Percentiles rank a stretch among this genome's conserved stretches.
phyloP scores from a whole-genome alignment of 2,888 invertebrate genomes.

The Aquatica leii region DNA sequence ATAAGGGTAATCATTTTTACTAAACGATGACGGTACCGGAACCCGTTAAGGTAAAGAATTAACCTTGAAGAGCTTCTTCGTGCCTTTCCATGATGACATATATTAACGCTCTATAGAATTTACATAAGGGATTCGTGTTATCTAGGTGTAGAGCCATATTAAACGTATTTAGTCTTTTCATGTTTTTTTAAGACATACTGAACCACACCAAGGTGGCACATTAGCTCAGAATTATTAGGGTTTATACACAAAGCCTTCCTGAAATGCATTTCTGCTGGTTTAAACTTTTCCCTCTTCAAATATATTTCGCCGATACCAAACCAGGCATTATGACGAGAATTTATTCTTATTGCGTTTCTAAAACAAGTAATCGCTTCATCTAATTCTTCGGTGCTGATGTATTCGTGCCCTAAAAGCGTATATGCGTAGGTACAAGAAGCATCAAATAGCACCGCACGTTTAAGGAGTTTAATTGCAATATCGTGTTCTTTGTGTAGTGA shows the following conservation, averaged over 20 bases:
- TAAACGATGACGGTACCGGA: constrained; percentile 73
- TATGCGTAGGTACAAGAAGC: constrained; percentile 95
- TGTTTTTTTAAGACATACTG: constrained; percentile 92
- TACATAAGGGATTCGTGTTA: constrained; percentile 91
- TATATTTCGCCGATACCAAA: constrained; percentile 98
- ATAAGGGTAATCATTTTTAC: background rate
- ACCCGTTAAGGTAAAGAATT: constrained; percentile 76
- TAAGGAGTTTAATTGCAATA: constrained; percentile 96
- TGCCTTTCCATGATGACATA: constrained; percentile 89
- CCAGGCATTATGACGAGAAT: constrained; percentile 98
- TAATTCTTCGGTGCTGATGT: constrained; percentile 94
- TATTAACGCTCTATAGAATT: constrained; percentile 95
- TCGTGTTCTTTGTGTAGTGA: constrained; percentile 98
- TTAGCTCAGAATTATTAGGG: constrained; percentile 90
- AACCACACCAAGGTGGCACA: constrained; percentile 96
- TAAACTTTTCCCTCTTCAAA: constrained; percentile 95
- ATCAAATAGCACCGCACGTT: constrained; percentile 95
- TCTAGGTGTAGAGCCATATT: constrained; percentile 86
- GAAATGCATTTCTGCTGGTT: constrained; percentile 91
- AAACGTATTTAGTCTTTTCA: constrained; percentile 82
- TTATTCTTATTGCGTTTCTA: constrained; percentile 88
- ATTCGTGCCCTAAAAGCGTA: constrained; percentile 95
- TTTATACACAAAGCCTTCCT: constrained; percentile 90
- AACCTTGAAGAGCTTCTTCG: constrained; percentile 73
- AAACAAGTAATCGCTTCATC: constrained; percentile 77